A percentile compares a stretch with the other conserved stretches of the same genome.
Evolutionary conservation across 1,140 invertebrate genomes (phyloP).

Genomic region (Proales similis): DNA sequence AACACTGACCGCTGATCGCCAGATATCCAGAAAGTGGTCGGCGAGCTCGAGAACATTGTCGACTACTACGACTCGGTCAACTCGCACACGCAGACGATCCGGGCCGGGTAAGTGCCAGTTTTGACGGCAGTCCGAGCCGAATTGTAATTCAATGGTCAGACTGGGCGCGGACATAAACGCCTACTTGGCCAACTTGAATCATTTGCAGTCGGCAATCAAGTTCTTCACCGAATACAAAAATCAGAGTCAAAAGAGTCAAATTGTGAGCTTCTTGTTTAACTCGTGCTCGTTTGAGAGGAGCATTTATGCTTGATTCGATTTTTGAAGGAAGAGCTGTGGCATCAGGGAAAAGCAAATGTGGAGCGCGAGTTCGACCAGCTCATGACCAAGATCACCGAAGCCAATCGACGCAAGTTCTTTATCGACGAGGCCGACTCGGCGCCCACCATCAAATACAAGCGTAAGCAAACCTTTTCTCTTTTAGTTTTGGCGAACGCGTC

Average conservation of each 20-base stretch:
- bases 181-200: slow-evolving; percentile 16
- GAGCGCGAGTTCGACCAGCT: slow-evolving; percentile 24
- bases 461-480: too few relatives aligned
- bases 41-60: slow-evolving; percentile 20
- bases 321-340: slow-evolving; percentile 25
- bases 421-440: too few relatives aligned
- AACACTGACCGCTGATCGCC: neutral
- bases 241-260: slow-evolving; percentile 27
- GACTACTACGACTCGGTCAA: slow-evolving; percentile 27
- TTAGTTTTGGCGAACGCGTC: too few relatives aligned
- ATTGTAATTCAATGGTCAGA: neutral
- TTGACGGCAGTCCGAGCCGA: too few relatives aligned
- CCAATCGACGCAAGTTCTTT: neutral
- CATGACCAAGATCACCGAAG: slow-evolving; percentile 3
- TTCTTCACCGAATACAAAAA: slow-evolving; percentile 27
- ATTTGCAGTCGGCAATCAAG: slow-evolving; percentile 27
- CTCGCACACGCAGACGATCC: neutral
- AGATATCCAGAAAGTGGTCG: slow-evolving; percentile 22
- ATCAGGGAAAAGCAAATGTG: slow-evolving; percentile 25
- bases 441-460: too few relatives aligned
- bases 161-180: slow-evolving; percentile 23
- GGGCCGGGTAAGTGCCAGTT: slow-evolving; percentile 12
- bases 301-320: neutral
- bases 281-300: neutral
- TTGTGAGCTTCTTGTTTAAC: slow-evolving; percentile 18